A percentile compares a stretch with the other conserved stretches of the same genome.
Conservation (phyloP, 2,797 vertebrate genomes). For the Tarsius wallacei region DNA sequence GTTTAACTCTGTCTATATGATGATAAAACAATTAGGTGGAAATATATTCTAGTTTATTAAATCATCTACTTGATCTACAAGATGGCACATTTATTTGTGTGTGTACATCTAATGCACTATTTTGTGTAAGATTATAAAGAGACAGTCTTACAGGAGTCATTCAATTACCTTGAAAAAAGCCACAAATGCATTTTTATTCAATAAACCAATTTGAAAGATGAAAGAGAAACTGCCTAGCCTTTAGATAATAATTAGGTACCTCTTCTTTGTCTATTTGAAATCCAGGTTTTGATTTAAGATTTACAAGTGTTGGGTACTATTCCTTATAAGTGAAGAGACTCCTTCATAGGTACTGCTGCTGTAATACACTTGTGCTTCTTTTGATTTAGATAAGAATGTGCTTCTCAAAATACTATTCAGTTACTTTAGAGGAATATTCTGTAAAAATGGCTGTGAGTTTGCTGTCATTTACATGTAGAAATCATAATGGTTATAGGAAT, state of each 20-base stretch:
- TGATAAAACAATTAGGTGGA: slow-evolving; percentile 30
- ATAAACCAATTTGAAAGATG: slow-evolving; percentile 60
- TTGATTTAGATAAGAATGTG: not conserved
- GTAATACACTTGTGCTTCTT: not conserved
- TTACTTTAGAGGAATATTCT: not conserved
- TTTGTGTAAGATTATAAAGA: slow-evolving; percentile 59
- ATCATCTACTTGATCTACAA: slow-evolving; percentile 13
- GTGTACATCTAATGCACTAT: not conserved
- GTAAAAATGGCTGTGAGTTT: not conserved
- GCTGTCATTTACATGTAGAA: not conserved
- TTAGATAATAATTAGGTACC: slow-evolving; percentile 23
- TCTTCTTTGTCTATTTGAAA: slow-evolving; percentile 21
- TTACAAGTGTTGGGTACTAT: not conserved
- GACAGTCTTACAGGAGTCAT: slow-evolving; percentile 7
- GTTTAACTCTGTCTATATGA: not conserved
- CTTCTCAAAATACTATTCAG: not conserved
- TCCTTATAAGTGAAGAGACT: not conserved
- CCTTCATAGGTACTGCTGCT: not conserved
- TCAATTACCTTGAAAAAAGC: slow-evolving; percentile 47
- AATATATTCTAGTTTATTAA: slow-evolving; percentile 30
- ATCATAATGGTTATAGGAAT: not conserved
- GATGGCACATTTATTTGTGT: slow-evolving; percentile 22
- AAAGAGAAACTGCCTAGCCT: not conserved
- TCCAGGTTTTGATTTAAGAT: slow-evolving; percentile 27
- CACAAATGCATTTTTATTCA: slow-evolving; percentile 59